Base-by-base conservation (phyloP, 1,140 invertebrate genomes). In the Asbolus verrucosus region DNA sequence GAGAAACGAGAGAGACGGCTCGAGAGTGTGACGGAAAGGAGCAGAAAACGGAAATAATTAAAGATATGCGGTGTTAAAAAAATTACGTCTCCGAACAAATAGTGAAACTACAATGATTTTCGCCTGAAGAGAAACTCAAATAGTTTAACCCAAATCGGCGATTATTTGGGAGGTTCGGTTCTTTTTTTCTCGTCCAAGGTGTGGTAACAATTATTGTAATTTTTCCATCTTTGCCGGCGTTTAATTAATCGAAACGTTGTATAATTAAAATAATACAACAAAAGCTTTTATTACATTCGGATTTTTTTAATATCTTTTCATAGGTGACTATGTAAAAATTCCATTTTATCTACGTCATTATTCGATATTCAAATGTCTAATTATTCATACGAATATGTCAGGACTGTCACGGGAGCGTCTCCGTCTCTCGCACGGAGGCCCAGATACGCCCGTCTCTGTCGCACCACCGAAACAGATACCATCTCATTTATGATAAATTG, bases 401-500 rank as follows among this genome's bases (percentile, higher is more conserved):
- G 24, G 4, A 31, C 15, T 31, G 62, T 16, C 11, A 11, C 15
- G 13, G 36, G 6, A n/a, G n/a, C 15, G 36, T 62, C 59, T 62
- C 11, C 19, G 16, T 62, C 30, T 21, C 1, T 36, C 1, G 24
- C 4, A 8, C 5, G 16, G 31, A n/a, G 62, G 15, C 61, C 18
- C n/a, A 0, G 3, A 4, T 9, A 11, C 19, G 13, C 30, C 67
- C 14, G 27, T 54, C 39, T 63, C 38, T 61, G 24, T 69, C 19
- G 13, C 13, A 41, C 67, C 33, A 46, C 11, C 41, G 46, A 33
- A 61, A 46, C 39, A 69, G 69, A 70, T 70, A 66, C 11, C 30
- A 70, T 72, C 70, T 72, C 59, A 63, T 36, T 72, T 72, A 72
- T 72, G 70, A 72, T 72, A 72, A 72, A 72, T 72, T 72, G 66